These are phyloP conservation scores for Alosa sapidissima DNA, from an alignment of 2,797 vertebrate genomes.

Conservation along the genomic window DNA sequence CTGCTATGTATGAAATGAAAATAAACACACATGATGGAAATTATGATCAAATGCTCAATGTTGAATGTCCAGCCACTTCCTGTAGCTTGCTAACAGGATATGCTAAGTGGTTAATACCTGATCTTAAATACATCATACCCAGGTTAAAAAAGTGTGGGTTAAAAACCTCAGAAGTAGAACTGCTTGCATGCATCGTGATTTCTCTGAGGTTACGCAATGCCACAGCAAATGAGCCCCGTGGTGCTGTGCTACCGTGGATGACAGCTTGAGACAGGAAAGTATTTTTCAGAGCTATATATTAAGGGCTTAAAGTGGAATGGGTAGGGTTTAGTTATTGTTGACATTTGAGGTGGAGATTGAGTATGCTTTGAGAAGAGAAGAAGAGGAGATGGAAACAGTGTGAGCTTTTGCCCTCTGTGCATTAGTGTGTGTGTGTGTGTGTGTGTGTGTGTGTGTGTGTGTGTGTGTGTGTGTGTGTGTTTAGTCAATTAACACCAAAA, in stretches of 20 bases:
- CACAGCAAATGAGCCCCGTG: not conserved
- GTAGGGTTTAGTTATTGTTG: not conserved
- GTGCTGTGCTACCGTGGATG: not conserved
- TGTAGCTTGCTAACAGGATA: no score
- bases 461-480: not conserved
- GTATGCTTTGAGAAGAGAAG: not conserved
- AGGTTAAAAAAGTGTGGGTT: no score
- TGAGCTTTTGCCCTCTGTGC: not conserved
- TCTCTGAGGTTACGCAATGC: not conserved
- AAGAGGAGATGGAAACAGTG: not conserved
- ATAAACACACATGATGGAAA: not conserved
- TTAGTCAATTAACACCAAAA: no score
- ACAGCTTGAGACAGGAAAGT: not conserved
- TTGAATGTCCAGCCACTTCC: not conserved
- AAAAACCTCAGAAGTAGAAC: not conserved
- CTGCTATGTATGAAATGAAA: not conserved
- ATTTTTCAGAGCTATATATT: not conserved
- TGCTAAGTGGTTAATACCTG: no score
- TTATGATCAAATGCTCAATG: not conserved
- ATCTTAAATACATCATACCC: no score
- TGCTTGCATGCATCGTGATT: not conserved
- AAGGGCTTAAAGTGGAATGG: not conserved
- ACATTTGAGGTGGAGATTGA: not conserved
- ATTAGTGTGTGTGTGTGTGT: not conserved
- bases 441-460: not conserved